Base-by-base conservation (phyloP, 2,113 vertebrate species). In the Catagonus wagneri region DNA sequence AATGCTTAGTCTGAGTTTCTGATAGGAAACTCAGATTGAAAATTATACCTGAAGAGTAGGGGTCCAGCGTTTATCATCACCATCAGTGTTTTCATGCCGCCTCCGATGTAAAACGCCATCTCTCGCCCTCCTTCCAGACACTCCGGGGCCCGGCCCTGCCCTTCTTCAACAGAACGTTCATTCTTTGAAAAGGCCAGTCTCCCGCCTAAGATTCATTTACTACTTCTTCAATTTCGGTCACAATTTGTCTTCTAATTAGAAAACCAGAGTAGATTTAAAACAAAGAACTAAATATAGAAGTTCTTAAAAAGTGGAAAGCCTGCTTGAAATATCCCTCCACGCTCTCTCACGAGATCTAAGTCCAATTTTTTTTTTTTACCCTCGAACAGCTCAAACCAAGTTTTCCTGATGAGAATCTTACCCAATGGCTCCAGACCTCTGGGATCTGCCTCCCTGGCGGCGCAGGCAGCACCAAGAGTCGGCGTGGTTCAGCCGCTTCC, bases 401-500 rank as follows among this genome's bases (percentile, higher is more conserved):
- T 23, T 20, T 34, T 32, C 23, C 6, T 29, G 39, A 15, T 56
- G 32, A 36, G 20, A 39, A 54, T 3, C 39, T 29, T 17, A 34
- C 72, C 87, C 32, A 20, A 19, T 9, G 8, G 8, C 23, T 32
- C 12, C 12, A 11, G 27, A 23, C 25, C 23, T 39, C 19, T 12
- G 50, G 60, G n/a, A 60, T 1, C 19, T 6, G 72, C 32, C 44
- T 76, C 32, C 74, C 15, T 2, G 19, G 16, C n/a, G 14, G 6
- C 50, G 4, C 25, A 3, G 7, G 1, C 17, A 34, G 25, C 75
- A 7, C 25, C 1, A 6, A 25, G 58, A 25, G 29, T 52, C 58
- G 19, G 1, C 3, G 8, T 3, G 2, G 3, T 32, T 1, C 1
- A 3, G 4, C 50, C 6, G 7, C 61, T 32, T 12, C 25, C 17